These are phyloP conservation scores for Autographa pulchrina DNA, from an alignment of 2,888 invertebrate species.

Conservation along the genomic window DNA sequence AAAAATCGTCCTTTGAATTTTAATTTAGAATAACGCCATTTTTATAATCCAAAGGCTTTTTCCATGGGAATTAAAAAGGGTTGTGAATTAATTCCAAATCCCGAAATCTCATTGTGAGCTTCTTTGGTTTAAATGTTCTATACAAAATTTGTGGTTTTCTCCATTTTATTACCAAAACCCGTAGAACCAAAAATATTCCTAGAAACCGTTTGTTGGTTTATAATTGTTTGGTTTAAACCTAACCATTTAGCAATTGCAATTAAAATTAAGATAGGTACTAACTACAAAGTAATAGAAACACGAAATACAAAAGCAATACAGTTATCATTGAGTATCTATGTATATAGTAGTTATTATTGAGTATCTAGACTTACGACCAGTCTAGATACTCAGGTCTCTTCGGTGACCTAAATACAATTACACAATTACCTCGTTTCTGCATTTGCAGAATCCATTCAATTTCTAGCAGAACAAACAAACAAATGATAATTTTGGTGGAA, in stretches of 20 bases:
- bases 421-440: conserved; percentile 59
- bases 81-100: conserved; percentile 45
- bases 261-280: conserved; percentile 24
- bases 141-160: conserved; percentile 4
- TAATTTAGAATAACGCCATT: conserved; percentile 34
- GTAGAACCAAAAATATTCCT: background rate
- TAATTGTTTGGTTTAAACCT: background rate
- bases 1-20: conserved; percentile 22
- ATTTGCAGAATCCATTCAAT: conserved; percentile 57
- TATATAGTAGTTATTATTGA: too few relatives aligned
- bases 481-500: conserved; percentile 62
- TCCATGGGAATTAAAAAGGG: conserved; percentile 41
- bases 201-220: background rate
- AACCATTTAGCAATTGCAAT: conserved; percentile 22
- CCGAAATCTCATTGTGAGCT: conserved; percentile 31
- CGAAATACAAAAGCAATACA: conserved; percentile 40
- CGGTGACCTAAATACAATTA: conserved; percentile 74
- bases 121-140: conserved; percentile 20
- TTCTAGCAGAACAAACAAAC: conserved; percentile 61
- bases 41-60: conserved; percentile 36
- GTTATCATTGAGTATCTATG: too few relatives aligned
- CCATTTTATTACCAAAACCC: background rate
- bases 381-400: conserved; percentile 58
- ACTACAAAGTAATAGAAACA: conserved; percentile 26
- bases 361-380: conserved; percentile 42